Base-by-base conservation (phyloP, 2,797 vertebrate genomes). In the Fratercula arctica region DNA sequence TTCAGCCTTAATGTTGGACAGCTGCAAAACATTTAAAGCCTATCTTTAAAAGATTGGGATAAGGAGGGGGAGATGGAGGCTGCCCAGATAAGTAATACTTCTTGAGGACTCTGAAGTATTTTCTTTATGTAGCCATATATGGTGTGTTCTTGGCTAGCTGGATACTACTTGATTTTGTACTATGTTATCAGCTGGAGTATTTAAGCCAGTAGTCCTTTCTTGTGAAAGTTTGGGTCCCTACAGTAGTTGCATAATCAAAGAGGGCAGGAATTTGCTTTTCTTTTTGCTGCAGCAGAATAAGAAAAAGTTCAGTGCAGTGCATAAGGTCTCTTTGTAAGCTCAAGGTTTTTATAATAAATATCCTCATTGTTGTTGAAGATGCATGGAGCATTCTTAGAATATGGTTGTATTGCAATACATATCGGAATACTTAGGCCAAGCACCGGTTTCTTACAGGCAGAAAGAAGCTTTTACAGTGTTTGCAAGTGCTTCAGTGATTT, bases 11-110 rank as follows among this genome's bases (percentile, higher is more conserved):
- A 37, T 46, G 39, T 54, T 96, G 86, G 92, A 94, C 94, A 96
- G 92, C 94, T 96, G 96, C 87, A 90, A 75, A 90, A 48, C 39
- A 48, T 92, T 95, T 85, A 64, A 93, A 93, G 81, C 75, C 81
- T 94, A 3, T 94, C 81, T 96, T 80, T 89, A 91, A 95, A 93
- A 94, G 90, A 77, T n/a, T 92, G 78, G 75, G 86, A 50, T 90
- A 75, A 87, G 83, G 77, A 67, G 87, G 64, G 63, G 57, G 73
- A 78, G 78, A 64, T 68, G 74, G 64, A 80, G 72, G 41, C 88
- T 92, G 76, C 78, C 78, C 41, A 51, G 84, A 74, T 68, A 77
- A 92, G 60, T 89, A 95, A 48, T 90, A 17, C 78, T 96, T 82
- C 77, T 90, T 57, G 70, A 77, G 75, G 74, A 48, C 41, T 89